phyloP scores from a whole-genome alignment of 1,140 invertebrate genomes.

The Melitaea cinxia region DNA sequence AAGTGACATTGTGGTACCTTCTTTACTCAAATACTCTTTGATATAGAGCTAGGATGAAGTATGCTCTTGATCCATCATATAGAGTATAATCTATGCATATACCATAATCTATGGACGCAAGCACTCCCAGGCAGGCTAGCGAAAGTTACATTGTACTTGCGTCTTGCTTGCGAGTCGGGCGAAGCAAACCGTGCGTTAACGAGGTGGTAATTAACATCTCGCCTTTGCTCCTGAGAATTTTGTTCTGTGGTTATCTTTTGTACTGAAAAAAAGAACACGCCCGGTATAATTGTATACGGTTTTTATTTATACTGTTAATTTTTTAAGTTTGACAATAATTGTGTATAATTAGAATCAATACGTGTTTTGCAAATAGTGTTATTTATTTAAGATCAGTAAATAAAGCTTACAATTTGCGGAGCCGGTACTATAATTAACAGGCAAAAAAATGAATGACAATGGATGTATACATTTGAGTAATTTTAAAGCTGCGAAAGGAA shows the following conservation, averaged over 20 bases:
- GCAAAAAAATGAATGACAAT: constrained; percentile 84
- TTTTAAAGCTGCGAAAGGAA: constrained; percentile 89
- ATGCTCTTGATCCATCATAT: too few relatives aligned
- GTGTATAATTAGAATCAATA: constrained; percentile 5
- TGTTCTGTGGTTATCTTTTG: constrained; percentile 7
- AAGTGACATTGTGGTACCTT: too few relatives aligned
- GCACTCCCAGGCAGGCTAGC: constrained; percentile 8
- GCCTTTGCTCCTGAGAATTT: constrained; percentile 5
- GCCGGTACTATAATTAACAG: constrained; percentile 52
- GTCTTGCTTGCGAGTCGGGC: too few relatives aligned
- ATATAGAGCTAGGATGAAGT: too few relatives aligned
- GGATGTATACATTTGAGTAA: constrained; percentile 90
- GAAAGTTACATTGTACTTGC: too few relatives aligned
- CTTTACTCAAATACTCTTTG: too few relatives aligned
- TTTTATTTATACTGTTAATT: constrained; percentile 12
- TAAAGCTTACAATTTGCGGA: constrained; percentile 35
- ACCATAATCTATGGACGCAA: background rate
- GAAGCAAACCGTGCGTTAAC: constrained; percentile 3
- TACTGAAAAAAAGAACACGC: constrained; percentile 8
- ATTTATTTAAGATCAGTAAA: constrained; percentile 31
- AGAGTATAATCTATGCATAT: too few relatives aligned
- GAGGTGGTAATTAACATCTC: constrained; percentile 4
- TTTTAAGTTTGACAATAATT: background rate
- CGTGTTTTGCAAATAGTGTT: constrained; percentile 37
- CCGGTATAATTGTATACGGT: background rate